Evolutionary conservation across 2,113 vertebrate genomes (phyloP), one percentile per base, ranked within the genome.

Genomic region (Dipodomys ordii): DNA sequence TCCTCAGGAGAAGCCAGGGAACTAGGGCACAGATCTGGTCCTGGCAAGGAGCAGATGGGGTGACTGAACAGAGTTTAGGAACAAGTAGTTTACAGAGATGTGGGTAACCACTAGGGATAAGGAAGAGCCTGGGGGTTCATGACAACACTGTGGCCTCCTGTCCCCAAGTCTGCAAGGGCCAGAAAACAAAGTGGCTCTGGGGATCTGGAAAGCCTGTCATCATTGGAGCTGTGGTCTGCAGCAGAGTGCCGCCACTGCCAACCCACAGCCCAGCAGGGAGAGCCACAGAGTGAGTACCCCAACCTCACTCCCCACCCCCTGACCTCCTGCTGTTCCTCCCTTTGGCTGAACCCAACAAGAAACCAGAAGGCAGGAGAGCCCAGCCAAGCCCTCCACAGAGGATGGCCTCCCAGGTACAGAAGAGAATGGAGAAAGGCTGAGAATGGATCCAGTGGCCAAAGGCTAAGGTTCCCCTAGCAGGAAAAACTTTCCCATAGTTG

Each of bases 341-440:
- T 72, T 25, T 35, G 88, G 49, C 79, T 91, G 86, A 91, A 79
- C 86, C 53, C 60, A 84, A 39, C 27, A 83, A 82, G 53, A 94
- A 67, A 71, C 72, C 49, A 74, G 39, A 86, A 65, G 57, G 30
- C 83, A 72, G 74, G 73, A 65, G 62, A 89, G 12, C 32, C 91
- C 64, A 80, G 64, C 44, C 81, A 44, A 8, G 27, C 35, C 57
- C 20, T 35, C 28, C 60, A 23, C 2, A 22, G 23, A 69, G 32
- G 20, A 78, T 77, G 77, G 46, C 72, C 32, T 79, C 71, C 74
- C 12, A 3, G 39, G 32, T 16, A 60, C 77, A 49, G 62, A 94
- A 22, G 39, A 84, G 49, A 49, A 44, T 67, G 39, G 46, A 64
- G 46, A 71, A 69, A 22, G 28, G 64, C 16, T 19, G 11, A 30